Evolutionary conservation across 2,113 vertebrate species (phyloP), one percentile per base, ranked within the genome.

Genomic region (Myotis yumanensis): DNA sequence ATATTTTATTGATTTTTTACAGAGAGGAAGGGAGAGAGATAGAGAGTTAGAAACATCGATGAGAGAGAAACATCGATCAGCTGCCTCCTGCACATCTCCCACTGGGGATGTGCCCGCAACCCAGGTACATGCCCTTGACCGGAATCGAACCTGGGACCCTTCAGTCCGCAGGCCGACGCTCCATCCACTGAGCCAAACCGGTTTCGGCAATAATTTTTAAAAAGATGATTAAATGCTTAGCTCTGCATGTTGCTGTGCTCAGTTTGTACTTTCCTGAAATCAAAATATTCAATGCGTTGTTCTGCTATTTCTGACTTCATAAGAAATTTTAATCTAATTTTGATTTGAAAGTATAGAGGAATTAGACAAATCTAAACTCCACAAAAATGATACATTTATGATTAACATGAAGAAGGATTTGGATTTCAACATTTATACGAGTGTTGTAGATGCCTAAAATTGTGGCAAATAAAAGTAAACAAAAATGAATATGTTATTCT

Each of bases 281-380:
- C 15, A 80, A 84, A 23, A 35, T 51, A 85, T 11, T 95, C 22
- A 85, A 6, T 28, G 62, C 5, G 4, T 76, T 59, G 4, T 84
- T 84, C 11, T n/a, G 17, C 2, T 93, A 2, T 72, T 93, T 84
- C 28, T 90, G 35, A 68, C 11, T 77, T 89, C 35, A 72, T 77
- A 77, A 25, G 20, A 64, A 57, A 71, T 64, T 59, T 43, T 79
- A 59, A 87, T 68, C 76, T 68, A 12, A 76, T 62, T 54, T 85
- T 86, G 32, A 90, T 40, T 85, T 95, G 62, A 94, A 95, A 86
- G 25, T 46, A 25, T 37, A 91, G 25, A 93, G 79, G 6, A 90
- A 37, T 35, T 16, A 86, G 46, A 37, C 35, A 79, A 94, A 80
- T 91, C 25, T 14, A 43, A 40, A 86, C 72, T 71, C 32, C 20